phyloP scores from a whole-genome alignment of 1,140 invertebrate genomes.

The Sweltsa coloradensis region DNA sequence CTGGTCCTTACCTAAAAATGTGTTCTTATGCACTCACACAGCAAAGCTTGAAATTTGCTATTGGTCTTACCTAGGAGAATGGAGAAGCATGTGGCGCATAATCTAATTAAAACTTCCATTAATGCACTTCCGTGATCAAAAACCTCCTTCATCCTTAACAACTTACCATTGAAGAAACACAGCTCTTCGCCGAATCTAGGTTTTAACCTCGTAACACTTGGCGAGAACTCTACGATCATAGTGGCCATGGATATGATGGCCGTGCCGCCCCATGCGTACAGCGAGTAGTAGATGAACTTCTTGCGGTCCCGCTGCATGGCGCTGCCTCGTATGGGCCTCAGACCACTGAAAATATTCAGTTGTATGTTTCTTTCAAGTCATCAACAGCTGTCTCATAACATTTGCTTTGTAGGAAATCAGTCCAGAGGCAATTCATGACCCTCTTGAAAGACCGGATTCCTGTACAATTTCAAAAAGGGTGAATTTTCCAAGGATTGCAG shows the following conservation, averaged over 20 bases:
- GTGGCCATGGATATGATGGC: conserved; percentile 18
- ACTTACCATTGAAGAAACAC: conserved; percentile 21
- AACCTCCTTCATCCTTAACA: too few relatives aligned
- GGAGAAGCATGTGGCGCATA: too few relatives aligned
- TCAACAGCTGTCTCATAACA: background rate
- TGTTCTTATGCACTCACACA: too few relatives aligned
- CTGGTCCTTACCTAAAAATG: too few relatives aligned
- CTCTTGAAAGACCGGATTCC: too few relatives aligned
- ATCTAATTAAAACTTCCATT: too few relatives aligned
- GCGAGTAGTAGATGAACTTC: conserved; percentile 21
- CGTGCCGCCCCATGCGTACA: conserved; percentile 24
- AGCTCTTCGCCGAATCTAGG: conserved; percentile 15
- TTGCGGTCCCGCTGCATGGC: conserved; percentile 14
- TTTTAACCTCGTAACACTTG: conserved; percentile 26
- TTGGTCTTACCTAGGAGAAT: too few relatives aligned
- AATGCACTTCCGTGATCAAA: too few relatives aligned
- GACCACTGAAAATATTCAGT: conserved; percentile 7
- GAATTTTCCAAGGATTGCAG: too few relatives aligned
- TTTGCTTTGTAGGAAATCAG: background rate
- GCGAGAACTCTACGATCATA: conserved; percentile 16
- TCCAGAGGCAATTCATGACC: background rate
- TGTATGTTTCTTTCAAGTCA: background rate
- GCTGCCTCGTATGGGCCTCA: conserved; percentile 4
- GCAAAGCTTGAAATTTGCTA: too few relatives aligned
- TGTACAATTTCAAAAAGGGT: too few relatives aligned